Evolutionary conservation across 2,113 vertebrate genomes (phyloP), one percentile per base, ranked within the genome.

Genomic region (Myrmophylax atrothorax): DNA sequence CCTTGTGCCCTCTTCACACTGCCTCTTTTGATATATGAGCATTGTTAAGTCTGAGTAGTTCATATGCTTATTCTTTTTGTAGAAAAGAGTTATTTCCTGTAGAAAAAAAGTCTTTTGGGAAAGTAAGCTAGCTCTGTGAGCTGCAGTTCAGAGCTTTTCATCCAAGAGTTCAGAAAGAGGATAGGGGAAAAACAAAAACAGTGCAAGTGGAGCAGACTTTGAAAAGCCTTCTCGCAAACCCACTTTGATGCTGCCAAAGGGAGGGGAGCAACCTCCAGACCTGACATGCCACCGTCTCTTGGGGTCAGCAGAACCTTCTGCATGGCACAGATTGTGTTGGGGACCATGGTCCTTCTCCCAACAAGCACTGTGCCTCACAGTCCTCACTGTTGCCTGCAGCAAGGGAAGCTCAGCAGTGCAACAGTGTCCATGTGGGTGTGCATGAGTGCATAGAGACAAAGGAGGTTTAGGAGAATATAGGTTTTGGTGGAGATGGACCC

Each of bases 41-140:
- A 59, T 78, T 94, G 46, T 77, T 90, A 86, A 93, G 56, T 62
- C 52, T 81, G 46, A 92, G 68, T 62, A 62, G 72, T 70, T 95
- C 6, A 29, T 67, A 77, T 67, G 24, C 80, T 94, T 93, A 47
- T 90, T 83, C 58, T 67, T 76, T 93, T 77, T 78, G 50, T 63
- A 83, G 37, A 79, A 80, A 87, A 79, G 25, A 18, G 33, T 93
- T 91, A 77, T 93, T 97, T 97, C 92, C 92, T 88, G 90, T 63
- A 87, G 77, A 91, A 94, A 8, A 86, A 62, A 93, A 86, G 19
- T 67, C 46, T 79, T 87, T 92, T 74, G 69, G 35, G 68, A 90
- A 88, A 77, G 66, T 93, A 95, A 74, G 63, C 0, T 4, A 86
- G 60, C 56, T 88, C 26, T 80, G 24, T 66, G 33, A 86, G 35